A percentile compares a stretch with the other conserved stretches of the same genome.
Conservation (phyloP, 2,797 vertebrate genomes). For the Mycteria americana region DNA sequence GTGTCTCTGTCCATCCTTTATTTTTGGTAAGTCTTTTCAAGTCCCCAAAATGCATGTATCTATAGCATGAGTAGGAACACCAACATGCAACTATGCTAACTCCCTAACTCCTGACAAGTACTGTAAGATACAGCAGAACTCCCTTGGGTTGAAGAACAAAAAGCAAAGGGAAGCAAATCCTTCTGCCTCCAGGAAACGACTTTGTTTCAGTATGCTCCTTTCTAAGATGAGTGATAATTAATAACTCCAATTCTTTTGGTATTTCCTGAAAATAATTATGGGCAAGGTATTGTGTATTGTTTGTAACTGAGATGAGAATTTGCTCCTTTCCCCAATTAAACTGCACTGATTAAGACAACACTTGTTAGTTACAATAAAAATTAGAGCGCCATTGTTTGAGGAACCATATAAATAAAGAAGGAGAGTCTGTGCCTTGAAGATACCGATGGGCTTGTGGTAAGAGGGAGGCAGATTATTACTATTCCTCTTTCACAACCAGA, state of each 20-base stretch:
- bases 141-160: neutral
- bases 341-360: neutral
- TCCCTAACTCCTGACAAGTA: neutral
- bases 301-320: neutral
- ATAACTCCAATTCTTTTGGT: neutral
- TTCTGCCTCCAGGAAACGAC: neutral
- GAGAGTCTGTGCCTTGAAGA: neutral
- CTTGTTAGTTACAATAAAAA: neutral
- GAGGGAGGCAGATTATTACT: neutral
- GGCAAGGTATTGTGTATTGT: neutral
- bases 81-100: neutral
- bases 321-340: neutral
- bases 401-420: neutral
- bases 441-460: accelerated
- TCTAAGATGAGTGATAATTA: neutral
- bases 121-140: neutral
- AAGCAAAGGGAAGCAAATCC: neutral
- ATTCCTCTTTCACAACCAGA: neutral
- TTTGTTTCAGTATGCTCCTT: neutral
- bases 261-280: constrained; percentile 24
- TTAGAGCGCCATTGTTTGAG: neutral
- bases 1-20: neutral
- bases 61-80: neutral
- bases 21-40: neutral
- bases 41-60: neutral